phyloP scores from a whole-genome alignment of 2,113 vertebrate species.

The Marmota flaviventris region DNA sequence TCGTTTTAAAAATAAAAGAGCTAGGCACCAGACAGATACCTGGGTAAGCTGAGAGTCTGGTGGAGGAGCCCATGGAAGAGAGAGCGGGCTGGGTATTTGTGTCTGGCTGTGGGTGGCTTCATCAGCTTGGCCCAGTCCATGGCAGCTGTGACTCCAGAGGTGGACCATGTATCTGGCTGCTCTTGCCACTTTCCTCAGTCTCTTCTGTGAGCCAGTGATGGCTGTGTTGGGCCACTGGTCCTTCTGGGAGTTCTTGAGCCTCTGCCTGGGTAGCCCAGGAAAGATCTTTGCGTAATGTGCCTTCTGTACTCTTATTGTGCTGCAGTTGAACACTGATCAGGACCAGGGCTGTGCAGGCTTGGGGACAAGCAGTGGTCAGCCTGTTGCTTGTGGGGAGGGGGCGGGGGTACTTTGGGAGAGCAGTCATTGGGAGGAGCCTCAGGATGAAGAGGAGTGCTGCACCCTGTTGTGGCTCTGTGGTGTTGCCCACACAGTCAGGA shows the following conservation, averaged over 20 bases:
- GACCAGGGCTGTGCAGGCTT: background rate
- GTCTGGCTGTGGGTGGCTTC: background rate
- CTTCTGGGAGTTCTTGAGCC: background rate
- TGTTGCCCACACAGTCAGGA: background rate
- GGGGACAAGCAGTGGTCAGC: background rate
- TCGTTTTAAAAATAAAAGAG: background rate
- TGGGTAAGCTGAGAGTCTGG: background rate
- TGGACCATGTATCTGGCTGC: background rate
- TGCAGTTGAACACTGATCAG: background rate
- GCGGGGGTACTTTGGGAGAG: background rate
- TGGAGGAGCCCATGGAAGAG: background rate
- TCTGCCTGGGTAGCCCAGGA: fast-evolving
- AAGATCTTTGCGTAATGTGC: fast-evolving
- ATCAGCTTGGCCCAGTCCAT: background rate
- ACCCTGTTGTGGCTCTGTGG: fast-evolving
- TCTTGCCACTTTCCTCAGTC: fast-evolving
- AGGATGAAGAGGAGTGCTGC: background rate
- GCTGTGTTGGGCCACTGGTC: fast-evolving
- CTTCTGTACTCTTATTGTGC: background rate
- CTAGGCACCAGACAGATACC: background rate
- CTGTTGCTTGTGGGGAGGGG: background rate
- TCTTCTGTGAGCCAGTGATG: fast-evolving
- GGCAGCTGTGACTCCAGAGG: background rate
- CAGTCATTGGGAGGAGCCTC: background rate
- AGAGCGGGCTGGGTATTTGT: background rate